Percentiles rank a stretch among this genome's conserved stretches.
These are phyloP conservation scores for Bombus affinis DNA, from an alignment of 1,140 invertebrate genomes.

Conservation along the genomic window DNA sequence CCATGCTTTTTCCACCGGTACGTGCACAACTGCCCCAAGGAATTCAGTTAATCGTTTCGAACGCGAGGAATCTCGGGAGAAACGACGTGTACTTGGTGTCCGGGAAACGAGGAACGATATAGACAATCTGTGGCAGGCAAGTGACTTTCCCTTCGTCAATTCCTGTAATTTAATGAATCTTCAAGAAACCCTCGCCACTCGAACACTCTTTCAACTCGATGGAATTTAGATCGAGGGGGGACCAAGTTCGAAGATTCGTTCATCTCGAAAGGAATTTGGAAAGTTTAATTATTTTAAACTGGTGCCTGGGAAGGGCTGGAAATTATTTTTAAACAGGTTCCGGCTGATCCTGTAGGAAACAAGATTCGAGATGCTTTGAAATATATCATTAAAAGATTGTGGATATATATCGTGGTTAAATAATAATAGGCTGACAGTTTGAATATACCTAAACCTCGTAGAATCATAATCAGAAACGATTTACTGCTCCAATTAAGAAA, in stretches of 20 bases:
- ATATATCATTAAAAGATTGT: too few relatives aligned
- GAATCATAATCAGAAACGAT: neutral
- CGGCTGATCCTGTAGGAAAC: too few relatives aligned
- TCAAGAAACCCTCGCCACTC: neutral
- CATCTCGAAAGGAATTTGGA: neutral
- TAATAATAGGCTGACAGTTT: neutral
- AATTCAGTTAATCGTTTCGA: constrained; percentile 50
- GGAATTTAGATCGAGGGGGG: constrained; percentile 25
- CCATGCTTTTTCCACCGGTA: neutral
- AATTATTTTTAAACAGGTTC: neutral
- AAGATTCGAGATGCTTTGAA: too few relatives aligned
- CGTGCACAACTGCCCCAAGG: constrained; percentile 27
- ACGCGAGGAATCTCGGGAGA: constrained; percentile 30
- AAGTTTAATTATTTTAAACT: neutral
- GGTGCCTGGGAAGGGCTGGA: neutral
- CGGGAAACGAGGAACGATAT: constrained; percentile 4
- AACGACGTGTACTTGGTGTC: constrained; percentile 18
- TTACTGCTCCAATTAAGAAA: neutral
- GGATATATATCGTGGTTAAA: neutral
- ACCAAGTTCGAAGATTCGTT: neutral
- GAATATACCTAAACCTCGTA: neutral
- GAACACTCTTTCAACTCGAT: neutral
- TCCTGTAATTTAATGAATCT: constrained; percentile 39
- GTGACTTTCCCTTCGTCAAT: neutral
- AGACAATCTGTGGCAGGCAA: constrained; percentile 31